phyloP scores from a whole-genome alignment of 2,797 vertebrate species.

The Spea hammondii region DNA sequence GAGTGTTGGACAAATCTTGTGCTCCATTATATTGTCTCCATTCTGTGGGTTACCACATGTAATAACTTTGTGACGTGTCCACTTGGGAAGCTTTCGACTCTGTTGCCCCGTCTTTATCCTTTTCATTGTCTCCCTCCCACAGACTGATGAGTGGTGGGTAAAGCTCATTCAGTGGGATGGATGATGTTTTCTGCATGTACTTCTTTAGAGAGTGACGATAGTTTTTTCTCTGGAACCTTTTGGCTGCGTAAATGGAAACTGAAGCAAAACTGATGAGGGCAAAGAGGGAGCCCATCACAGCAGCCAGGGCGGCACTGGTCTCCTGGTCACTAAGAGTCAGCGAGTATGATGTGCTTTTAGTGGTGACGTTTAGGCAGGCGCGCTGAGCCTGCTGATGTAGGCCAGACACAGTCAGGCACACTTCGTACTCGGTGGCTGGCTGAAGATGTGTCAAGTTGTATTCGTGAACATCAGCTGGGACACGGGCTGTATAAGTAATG shows the following conservation, averaged over 20 bases:
- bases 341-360: conserved; percentile 81
- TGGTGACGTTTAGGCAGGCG: conserved; percentile 93
- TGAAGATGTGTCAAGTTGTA: conserved; percentile 95
- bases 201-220: conserved; percentile 97
- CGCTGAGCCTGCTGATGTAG: conserved; percentile 89
- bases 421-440: conserved; percentile 91
- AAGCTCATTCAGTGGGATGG: conserved; percentile 93
- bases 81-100: conserved; percentile 90
- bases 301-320: conserved; percentile 86
- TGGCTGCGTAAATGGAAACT: conserved; percentile 82
- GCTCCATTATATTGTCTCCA: conserved; percentile 69
- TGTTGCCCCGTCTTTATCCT: conserved; percentile 88
- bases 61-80: conserved; percentile 97
- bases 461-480: conserved; percentile 93
- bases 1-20: conserved; percentile 74
- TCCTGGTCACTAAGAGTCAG: conserved; percentile 85
- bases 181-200: conserved; percentile 99
- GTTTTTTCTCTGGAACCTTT: conserved; percentile 93
- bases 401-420: conserved; percentile 91
- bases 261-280: conserved; percentile 85
- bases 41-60: conserved; percentile 88
- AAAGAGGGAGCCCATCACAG: conserved; percentile 89
- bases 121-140: conserved; percentile 94
- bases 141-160: conserved; percentile 97
- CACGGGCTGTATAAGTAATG: conserved; percentile 92